phyloP scores from a whole-genome alignment of 2,888 invertebrate species.

The Agonopterix subpropinquella region DNA sequence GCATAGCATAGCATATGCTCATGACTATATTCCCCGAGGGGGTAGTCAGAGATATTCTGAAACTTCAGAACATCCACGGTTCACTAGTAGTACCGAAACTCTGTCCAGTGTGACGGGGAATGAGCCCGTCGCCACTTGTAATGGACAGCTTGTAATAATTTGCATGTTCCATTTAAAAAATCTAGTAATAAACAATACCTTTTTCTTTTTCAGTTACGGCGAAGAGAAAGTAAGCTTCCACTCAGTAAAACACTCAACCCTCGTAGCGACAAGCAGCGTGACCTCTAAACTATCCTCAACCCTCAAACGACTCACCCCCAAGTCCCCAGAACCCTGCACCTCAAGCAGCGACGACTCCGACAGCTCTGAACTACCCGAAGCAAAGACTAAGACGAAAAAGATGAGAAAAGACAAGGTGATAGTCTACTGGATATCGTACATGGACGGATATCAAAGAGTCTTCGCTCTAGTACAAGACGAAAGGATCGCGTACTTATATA shows the following conservation, averaged over 20 bases:
- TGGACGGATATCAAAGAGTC: constrained; percentile 84
- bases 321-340: constrained; percentile 67
- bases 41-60: too few relatives aligned
- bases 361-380: constrained; percentile 59
- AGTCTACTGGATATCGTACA: constrained; percentile 88
- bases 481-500: constrained; percentile 78
- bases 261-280: constrained; percentile 61
- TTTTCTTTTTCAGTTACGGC: constrained; percentile 65
- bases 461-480: constrained; percentile 86
- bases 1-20: too few relatives aligned
- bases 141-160: too few relatives aligned
- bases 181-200: neutral
- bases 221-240: constrained; percentile 84
- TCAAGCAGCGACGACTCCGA: constrained; percentile 79
- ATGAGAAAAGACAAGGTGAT: constrained; percentile 84
- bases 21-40: too few relatives aligned
- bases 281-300: constrained; percentile 74
- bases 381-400: constrained; percentile 71
- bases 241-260: constrained; percentile 76
- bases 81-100: too few relatives aligned
- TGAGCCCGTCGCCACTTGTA: too few relatives aligned
- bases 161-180: neutral
- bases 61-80: too few relatives aligned
- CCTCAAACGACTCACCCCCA: constrained; percentile 68
- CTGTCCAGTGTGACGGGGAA: too few relatives aligned